These are phyloP conservation scores for Arrhopalites spinosus DNA, from an alignment of 2,888 invertebrate species.

Conservation along the genomic window DNA sequence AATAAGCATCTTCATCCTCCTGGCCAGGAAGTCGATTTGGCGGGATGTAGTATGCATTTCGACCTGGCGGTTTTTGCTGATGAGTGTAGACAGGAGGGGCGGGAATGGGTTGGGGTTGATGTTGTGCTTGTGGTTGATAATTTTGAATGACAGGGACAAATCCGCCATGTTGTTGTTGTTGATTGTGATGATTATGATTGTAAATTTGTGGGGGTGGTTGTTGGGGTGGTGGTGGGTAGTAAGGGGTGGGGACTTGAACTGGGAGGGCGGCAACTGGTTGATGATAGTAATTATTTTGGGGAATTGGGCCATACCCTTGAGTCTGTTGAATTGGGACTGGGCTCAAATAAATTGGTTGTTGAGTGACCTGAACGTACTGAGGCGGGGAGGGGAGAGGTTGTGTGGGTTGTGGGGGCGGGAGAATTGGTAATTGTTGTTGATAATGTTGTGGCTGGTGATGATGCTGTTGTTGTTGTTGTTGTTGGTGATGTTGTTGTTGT, in stretches of 20 bases:
- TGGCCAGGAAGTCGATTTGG: background rate
- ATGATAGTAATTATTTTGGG: conserved; percentile 4
- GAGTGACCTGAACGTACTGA: conserved; percentile 27
- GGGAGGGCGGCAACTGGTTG: background rate
- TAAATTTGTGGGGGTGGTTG: background rate
- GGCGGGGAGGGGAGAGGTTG: background rate
- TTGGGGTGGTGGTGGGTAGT: background rate
- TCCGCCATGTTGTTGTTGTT: background rate
- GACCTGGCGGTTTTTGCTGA: background rate
- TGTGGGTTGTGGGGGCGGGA: conserved; percentile 22
- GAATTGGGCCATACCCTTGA: conserved; percentile 8
- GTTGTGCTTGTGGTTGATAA: background rate
- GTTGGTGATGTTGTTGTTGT: conserved; percentile 37
- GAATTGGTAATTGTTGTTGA: conserved; percentile 30
- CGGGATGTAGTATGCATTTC: conserved; percentile 11
- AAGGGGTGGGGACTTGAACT: background rate
- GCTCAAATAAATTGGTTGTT: conserved; percentile 37
- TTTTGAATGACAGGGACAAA: background rate
- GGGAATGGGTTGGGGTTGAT: background rate
- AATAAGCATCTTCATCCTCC: background rate
- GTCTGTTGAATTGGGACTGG: conserved; percentile 30
- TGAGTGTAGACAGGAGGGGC: background rate
- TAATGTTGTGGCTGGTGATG: conserved; percentile 39
- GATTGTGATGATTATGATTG: background rate
- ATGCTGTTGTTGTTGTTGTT: conserved; percentile 37